phyloP scores from a whole-genome alignment of 2,888 invertebrate genomes.

The Clusia tigrina region DNA sequence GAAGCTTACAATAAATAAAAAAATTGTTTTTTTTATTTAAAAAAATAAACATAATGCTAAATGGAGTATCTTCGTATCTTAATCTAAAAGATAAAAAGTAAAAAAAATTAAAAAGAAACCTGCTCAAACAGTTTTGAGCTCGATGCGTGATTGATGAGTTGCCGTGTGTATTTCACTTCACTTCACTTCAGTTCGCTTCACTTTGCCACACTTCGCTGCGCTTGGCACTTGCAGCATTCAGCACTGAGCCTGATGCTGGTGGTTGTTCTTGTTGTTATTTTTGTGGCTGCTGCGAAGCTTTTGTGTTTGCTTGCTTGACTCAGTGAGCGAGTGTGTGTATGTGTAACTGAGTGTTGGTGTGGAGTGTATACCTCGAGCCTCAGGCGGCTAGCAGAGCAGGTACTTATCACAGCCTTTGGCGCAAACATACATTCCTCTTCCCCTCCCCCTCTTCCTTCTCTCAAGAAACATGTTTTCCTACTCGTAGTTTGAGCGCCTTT shows the following conservation, averaged over 20 bases:
- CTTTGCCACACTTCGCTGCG: background rate
- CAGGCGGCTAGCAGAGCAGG: constrained; percentile 49
- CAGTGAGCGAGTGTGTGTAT: constrained; percentile 14
- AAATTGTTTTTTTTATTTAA: too few relatives aligned
- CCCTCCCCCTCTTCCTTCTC: constrained; percentile 36
- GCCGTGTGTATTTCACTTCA: too few relatives aligned
- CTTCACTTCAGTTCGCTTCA: too few relatives aligned
- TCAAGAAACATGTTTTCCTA: constrained; percentile 43
- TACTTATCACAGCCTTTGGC: constrained; percentile 63
- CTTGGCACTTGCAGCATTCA: background rate
- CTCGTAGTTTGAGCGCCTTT: constrained; percentile 3
- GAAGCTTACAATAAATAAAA: too few relatives aligned
- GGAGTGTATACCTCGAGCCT: too few relatives aligned
- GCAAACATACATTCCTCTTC: constrained; percentile 47
- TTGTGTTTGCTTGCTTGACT: constrained; percentile 9
- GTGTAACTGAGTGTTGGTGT: constrained; percentile 9
- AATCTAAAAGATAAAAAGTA: background rate
- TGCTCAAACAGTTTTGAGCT: background rate
- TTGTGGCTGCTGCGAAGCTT: too few relatives aligned
- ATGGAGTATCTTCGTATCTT: background rate
- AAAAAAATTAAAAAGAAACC: background rate
- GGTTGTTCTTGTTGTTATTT: constrained; percentile 24
- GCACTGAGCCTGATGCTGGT: constrained; percentile 23
- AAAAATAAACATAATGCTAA: background rate
- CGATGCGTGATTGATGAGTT: background rate